phyloP scores from a whole-genome alignment of 2,888 invertebrate genomes.

The Geophilus truncorum region DNA sequence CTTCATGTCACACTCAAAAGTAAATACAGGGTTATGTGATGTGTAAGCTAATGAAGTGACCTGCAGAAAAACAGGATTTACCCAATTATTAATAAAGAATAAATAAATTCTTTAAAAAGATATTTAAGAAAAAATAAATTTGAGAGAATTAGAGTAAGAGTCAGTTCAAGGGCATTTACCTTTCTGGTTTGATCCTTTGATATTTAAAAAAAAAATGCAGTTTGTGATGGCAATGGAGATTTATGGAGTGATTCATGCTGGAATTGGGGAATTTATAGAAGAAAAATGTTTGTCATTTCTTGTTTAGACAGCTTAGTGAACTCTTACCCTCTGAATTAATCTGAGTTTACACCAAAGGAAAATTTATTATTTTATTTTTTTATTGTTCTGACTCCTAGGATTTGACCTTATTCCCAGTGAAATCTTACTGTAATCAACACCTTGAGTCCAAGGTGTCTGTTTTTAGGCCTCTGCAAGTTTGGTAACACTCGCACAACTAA shows the following conservation, averaged over 20 bases:
- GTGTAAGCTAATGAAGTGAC: not conserved
- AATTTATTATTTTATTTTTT: not conserved
- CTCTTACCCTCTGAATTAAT: not conserved
- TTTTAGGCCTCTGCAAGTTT: not conserved
- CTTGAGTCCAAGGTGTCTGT: not conserved
- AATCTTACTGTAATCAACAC: not conserved
- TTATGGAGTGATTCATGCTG: too few relatives aligned
- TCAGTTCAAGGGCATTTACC: too few relatives aligned
- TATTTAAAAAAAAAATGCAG: too few relatives aligned
- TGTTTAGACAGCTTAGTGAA: too few relatives aligned
- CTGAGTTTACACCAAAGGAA: not conserved
- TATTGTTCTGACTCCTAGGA: not conserved
- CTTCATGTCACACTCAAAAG: not conserved
- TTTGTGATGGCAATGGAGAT: too few relatives aligned
- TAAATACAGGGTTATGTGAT: not conserved
- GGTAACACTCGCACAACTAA: not conserved
- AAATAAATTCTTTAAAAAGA: not conserved
- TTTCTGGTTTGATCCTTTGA: too few relatives aligned
- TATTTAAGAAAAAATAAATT: too few relatives aligned
- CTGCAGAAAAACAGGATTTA: not conserved
- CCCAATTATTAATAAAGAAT: not conserved
- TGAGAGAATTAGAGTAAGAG: too few relatives aligned
- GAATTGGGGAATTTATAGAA: too few relatives aligned
- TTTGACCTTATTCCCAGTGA: not conserved
- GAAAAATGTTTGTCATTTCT: too few relatives aligned